Evolutionary conservation across 2,888 invertebrate genomes (phyloP).

Genomic region (Hoplodrina ambigua): DNA sequence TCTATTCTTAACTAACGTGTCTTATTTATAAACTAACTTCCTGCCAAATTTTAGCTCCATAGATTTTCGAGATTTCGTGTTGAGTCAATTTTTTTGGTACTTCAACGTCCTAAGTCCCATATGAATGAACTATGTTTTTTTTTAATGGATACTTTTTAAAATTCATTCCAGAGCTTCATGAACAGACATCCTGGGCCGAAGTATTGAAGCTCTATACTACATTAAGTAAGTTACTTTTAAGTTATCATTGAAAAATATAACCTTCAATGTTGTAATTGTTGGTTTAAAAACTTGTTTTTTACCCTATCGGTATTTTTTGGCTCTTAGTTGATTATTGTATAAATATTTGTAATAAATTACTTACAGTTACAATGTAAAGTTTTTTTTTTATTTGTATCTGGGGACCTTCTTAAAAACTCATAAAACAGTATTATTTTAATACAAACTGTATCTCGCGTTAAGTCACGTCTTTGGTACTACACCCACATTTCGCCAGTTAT

Average conservation of each 20-base stretch:
- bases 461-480: too few species aligned
- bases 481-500: too few species aligned
- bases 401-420: too few species aligned
- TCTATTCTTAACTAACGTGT: too few species aligned
- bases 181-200: slow-evolving; percentile 39
- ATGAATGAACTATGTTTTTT: background rate
- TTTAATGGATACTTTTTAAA: background rate
- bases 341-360: background rate
- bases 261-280: slow-evolving; percentile 17
- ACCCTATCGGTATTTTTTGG: slow-evolving; percentile 22
- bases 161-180: slow-evolving; percentile 42
- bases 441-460: too few species aligned
- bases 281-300: background rate
- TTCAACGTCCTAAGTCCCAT: background rate
- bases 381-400: too few species aligned
- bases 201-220: slow-evolving; percentile 32
- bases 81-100: too few species aligned
- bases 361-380: too few species aligned
- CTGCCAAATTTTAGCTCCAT: too few species aligned
- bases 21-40: too few species aligned
- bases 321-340: background rate
- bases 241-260: slow-evolving; percentile 2
- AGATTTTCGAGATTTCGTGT: too few species aligned
- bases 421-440: too few species aligned
- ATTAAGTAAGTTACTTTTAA: slow-evolving; percentile 50